Evolutionary conservation across 2,113 vertebrate species (phyloP).

Genomic region (Stegastes partitus): DNA sequence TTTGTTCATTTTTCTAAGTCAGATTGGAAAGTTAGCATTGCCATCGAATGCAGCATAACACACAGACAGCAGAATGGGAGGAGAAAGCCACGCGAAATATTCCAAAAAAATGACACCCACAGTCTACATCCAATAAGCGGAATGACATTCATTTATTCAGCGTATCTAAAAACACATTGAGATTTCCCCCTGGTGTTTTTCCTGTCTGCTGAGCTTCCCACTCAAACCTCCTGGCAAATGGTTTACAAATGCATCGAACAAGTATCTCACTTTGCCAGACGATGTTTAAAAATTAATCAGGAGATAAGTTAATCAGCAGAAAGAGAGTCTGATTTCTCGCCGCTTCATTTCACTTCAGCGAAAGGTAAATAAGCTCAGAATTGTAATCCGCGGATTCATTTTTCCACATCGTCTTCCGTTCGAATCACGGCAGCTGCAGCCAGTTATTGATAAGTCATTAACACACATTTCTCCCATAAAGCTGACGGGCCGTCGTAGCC

Average conservation of each 20-base stretch:
- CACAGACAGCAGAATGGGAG: too few relatives aligned
- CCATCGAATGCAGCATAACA: too few relatives aligned
- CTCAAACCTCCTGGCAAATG: slow-evolving; percentile 27
- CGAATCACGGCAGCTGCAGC: slow-evolving; percentile 17
- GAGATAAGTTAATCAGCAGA: slow-evolving; percentile 27
- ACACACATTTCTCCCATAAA: slow-evolving; percentile 67
- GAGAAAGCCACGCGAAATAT: background rate
- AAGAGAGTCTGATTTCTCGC: background rate
- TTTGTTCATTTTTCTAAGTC: too few relatives aligned
- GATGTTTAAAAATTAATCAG: slow-evolving; percentile 37
- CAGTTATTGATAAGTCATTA: slow-evolving; percentile 78
- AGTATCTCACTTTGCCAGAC: slow-evolving; percentile 25
- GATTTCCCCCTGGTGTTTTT: slow-evolving; percentile 21
- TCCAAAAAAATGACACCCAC: background rate
- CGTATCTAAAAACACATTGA: slow-evolving; percentile 28
- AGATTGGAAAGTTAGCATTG: too few relatives aligned
- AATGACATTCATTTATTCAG: slow-evolving; percentile 40
- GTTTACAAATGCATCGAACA: slow-evolving; percentile 29
- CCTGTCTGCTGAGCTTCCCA: slow-evolving; percentile 12
- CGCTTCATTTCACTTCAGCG: background rate
- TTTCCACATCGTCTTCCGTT: slow-evolving; percentile 14
- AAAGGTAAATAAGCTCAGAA: slow-evolving; percentile 19
- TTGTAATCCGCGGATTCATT: background rate
- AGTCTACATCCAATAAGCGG: slow-evolving; percentile 2
- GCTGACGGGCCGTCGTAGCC: slow-evolving; percentile 67